Conservation (phyloP, 2,113 vertebrate species). For the Greenwoodochromis staneri region DNA sequence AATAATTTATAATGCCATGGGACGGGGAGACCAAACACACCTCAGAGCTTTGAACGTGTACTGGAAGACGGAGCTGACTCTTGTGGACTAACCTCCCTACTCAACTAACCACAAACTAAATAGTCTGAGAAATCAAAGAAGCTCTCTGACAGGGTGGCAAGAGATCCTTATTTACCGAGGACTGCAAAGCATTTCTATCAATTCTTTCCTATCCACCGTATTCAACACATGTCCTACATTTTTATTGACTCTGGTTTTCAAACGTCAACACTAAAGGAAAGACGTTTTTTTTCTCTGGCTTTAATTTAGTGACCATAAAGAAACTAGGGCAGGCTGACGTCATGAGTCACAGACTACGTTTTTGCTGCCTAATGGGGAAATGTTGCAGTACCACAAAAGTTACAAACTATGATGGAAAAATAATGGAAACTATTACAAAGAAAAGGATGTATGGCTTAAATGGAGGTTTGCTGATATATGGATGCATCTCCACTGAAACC, state of each 20-base stretch:
- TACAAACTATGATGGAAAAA: neutral
- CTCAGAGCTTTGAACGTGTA: neutral
- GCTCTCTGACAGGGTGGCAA: neutral
- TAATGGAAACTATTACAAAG: neutral
- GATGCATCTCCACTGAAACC: neutral
- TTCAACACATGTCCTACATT: neutral
- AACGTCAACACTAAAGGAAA: neutral
- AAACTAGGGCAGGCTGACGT: neutral
- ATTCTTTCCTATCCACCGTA: neutral
- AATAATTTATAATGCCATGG: neutral
- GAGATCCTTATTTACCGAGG: neutral
- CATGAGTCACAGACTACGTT: neutral
- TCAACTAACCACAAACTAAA: neutral
- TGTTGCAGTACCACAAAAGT: neutral
- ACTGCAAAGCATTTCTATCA: neutral
- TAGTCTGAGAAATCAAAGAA: neutral
- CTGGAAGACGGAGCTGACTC: neutral
- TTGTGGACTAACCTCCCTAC: neutral
- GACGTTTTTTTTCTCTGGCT: neutral
- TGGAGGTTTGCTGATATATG: neutral
- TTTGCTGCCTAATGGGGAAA: neutral
- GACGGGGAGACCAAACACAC: neutral
- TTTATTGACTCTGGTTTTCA: neutral
- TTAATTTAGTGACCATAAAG: neutral
- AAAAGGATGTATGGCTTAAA: neutral